A percentile compares a stretch with the other conserved stretches of the same genome.
These are phyloP conservation scores for Menidia beryllina DNA, from an alignment of 2,113 vertebrate genomes.

Conservation along the genomic window DNA sequence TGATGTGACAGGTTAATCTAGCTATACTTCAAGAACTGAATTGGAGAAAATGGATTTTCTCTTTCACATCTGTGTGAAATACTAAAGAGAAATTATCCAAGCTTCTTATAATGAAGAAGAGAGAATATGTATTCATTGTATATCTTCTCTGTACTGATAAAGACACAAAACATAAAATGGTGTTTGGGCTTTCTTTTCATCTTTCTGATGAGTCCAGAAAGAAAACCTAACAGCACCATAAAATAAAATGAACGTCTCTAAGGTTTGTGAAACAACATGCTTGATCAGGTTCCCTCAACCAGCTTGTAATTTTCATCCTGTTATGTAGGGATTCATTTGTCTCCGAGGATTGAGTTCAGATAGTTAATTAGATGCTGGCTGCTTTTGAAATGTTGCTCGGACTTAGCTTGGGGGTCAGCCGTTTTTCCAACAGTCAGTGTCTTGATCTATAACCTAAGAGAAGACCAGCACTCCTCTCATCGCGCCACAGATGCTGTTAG, in stretches of 20 bases:
- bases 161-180: too few relatives aligned
- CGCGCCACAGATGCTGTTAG: not conserved
- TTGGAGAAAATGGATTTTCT: too few relatives aligned
- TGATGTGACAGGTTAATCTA: not conserved
- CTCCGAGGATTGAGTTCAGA: not conserved
- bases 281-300: not conserved
- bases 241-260: not conserved
- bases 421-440: not conserved
- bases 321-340: not conserved
- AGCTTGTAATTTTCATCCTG: not conserved
- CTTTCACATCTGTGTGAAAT: too few relatives aligned
- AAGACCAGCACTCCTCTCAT: not conserved
- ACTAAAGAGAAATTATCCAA: too few relatives aligned
- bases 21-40: too few relatives aligned
- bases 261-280: conserved; percentile 3
- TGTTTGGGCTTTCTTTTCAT: not conserved
- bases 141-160: too few relatives aligned
- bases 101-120: too few relatives aligned
- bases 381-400: not conserved
- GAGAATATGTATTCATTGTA: too few relatives aligned
- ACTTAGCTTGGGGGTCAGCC: not conserved
- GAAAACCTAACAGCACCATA: too few relatives aligned
- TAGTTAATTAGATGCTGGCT: not conserved
- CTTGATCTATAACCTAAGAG: not conserved
- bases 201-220: not conserved